Percentiles rank a stretch among this genome's conserved stretches.
Conservation (phyloP, 2,113 vertebrate genomes). For the Dendropsophus ebraccatus region DNA sequence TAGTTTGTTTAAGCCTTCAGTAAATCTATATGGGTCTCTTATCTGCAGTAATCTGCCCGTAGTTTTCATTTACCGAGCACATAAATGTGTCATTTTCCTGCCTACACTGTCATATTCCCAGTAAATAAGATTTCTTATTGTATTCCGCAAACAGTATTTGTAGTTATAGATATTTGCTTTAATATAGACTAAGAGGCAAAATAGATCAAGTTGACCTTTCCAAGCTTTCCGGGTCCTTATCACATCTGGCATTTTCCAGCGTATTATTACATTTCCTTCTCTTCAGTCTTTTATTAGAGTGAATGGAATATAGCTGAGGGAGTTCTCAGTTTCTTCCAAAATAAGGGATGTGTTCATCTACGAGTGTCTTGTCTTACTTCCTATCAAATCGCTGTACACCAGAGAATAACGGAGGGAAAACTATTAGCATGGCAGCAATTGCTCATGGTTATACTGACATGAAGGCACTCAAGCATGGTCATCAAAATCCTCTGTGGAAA, state of each 20-base stretch:
- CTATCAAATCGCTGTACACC: conserved; percentile 51
- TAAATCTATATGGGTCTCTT: neutral
- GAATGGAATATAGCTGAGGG: conserved; percentile 35
- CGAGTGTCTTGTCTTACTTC: conserved; percentile 54
- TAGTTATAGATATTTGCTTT: conserved; percentile 39
- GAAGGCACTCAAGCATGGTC: conserved; percentile 54
- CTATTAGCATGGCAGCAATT: conserved; percentile 59
- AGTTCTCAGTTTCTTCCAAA: conserved; percentile 54
- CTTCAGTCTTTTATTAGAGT: conserved; percentile 52
- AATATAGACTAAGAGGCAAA: conserved; percentile 27
- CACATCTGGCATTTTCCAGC: conserved; percentile 42
- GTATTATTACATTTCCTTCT: conserved; percentile 37
- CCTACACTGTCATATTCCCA: neutral
- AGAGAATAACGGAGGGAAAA: conserved; percentile 50
- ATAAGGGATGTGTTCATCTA: conserved; percentile 55
- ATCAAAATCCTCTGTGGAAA: conserved; percentile 54
- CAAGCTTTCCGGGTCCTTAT: conserved; percentile 37
- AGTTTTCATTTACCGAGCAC: neutral
- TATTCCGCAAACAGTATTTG: neutral
- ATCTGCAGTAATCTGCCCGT: neutral
- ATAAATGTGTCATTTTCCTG: neutral
- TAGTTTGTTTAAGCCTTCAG: neutral
- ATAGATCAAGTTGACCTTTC: conserved; percentile 48
- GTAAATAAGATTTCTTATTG: conserved; percentile 28
- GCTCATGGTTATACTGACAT: conserved; percentile 58